These are phyloP conservation scores for Antheraea pernyi DNA, from an alignment of 1,140 invertebrate species.

Conservation along the genomic window DNA sequence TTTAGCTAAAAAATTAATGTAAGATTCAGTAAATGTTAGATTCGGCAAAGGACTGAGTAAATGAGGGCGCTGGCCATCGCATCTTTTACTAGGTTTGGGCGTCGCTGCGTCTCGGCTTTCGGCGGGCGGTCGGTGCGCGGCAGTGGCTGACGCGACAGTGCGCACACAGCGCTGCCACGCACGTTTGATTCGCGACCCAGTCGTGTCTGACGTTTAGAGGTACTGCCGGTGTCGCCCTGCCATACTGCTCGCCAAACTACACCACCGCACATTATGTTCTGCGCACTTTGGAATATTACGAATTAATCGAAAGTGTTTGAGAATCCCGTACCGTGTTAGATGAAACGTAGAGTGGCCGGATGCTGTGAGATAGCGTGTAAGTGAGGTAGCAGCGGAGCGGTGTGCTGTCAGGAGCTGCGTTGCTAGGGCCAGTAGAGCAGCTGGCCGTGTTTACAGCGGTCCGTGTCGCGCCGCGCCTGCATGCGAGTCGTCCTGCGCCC, in stretches of 20 bases:
- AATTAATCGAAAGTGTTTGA: conserved; percentile 27
- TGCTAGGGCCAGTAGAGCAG: conserved; percentile 44
- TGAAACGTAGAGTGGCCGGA: conserved; percentile 17
- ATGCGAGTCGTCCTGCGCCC: conserved; percentile 35
- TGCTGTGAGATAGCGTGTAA: conserved; percentile 30
- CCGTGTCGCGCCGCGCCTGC: conserved; percentile 38
- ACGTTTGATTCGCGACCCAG: conserved; percentile 70
- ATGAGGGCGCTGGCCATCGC: too few species aligned
- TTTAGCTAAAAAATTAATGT: too few species aligned
- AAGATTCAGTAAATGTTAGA: too few species aligned
- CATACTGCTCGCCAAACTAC: conserved; percentile 38
- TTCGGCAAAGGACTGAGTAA: too few species aligned
- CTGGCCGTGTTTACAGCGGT: conserved; percentile 69
- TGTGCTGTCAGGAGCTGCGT: conserved; percentile 38
- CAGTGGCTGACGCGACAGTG: conserved; percentile 51
- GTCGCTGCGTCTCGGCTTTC: conserved; percentile 73
- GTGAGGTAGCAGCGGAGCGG: conserved; percentile 36
- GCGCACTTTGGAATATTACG: conserved; percentile 45
- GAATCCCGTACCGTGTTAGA: conserved; percentile 24
- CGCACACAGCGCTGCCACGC: conserved; percentile 66
- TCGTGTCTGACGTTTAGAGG: conserved; percentile 69
- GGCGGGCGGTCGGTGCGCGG: conserved; percentile 59
- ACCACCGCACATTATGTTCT: conserved; percentile 51
- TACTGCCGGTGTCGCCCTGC: conserved; percentile 63
- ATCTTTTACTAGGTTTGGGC: too few species aligned